Percentiles rank a stretch among this genome's conserved stretches.
Evolutionary conservation across 2,113 vertebrate species (phyloP).

Genomic region (Solenodon paradoxus): DNA sequence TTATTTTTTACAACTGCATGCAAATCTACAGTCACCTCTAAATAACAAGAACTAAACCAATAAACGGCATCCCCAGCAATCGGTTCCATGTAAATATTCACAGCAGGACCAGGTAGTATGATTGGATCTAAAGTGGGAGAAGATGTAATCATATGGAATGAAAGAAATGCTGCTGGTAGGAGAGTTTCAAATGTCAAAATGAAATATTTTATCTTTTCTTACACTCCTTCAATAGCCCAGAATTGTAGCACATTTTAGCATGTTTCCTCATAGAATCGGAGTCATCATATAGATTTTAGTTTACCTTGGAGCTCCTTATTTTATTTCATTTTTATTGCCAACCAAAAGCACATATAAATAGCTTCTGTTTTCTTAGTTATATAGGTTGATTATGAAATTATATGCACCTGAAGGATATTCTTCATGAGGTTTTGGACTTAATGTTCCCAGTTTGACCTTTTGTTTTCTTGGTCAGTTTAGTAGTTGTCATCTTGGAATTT

Average conservation of each 20-base stretch:
- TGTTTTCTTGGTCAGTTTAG: neutral
- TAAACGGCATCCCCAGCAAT: neutral
- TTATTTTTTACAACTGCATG: no score
- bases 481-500: neutral
- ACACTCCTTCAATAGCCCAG: neutral
- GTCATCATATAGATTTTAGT: neutral
- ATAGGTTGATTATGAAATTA: neutral
- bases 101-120: neutral
- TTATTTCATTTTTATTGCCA: slow-evolving; percentile 20
- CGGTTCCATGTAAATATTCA: neutral
- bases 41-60: neutral
- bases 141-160: neutral
- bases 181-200: neutral
- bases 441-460: neutral
- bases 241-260: neutral
- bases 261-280: neutral
- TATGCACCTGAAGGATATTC: neutral
- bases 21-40: neutral
- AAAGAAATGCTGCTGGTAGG: neutral
- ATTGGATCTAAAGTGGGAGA: neutral
- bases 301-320: neutral
- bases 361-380: neutral
- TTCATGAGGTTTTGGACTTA: neutral
- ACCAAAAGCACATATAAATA: neutral
- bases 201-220: slow-evolving; percentile 4